Evolutionary conservation across 2,888 invertebrate species (phyloP), one percentile per base, ranked within the genome.

Genomic region (Quadriops clusia): DNA sequence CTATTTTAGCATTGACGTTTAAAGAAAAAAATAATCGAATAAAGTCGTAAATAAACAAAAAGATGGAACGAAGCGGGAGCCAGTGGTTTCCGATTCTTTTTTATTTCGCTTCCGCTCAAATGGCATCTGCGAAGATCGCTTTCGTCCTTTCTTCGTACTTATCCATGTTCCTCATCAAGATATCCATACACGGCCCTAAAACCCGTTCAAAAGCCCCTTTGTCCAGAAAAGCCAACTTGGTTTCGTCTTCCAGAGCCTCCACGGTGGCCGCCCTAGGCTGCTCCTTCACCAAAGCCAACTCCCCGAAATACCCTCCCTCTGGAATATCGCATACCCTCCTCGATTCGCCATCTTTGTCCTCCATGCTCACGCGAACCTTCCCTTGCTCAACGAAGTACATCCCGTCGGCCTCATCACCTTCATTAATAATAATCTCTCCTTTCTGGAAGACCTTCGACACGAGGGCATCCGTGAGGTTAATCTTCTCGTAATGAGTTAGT

Each of bases 321-420:
- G 69, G 67, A 43, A 78, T 68, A 37, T 72, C 65, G 45, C 76
- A 77, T 52, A 84, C 73, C 65, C 83, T 82, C 41, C 76, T 71
- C 55, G 77, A 77, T 62, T 81, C 78, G 46, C 76, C 79, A 51
- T 74, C 76, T 50, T 89, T 87, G 54, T 85, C 82, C 49, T 78
- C 68, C 58, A 91, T 82, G 54, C 82, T 83, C 56, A 94, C 85
- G 54, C 79, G 76, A 41, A 91, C 80, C 42, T 77, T 72, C 38
- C 95, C 95, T 51, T 86, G 80, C 66, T 95, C 95, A 28, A 97
- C 81, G 63, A 97, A 94, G 69, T 90, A 97, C 94, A 97, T 95
- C 44, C 94, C 94, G 63, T 94, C 91, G 36, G 94, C 95, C 17
- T 72, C 74, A 62, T 94, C 94, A 14, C 93, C 78, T 67, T 95